A percentile compares a stretch with the other conserved stretches of the same genome.
phyloP scores from a whole-genome alignment of 2,888 invertebrate genomes.

The Lithophane socia region DNA sequence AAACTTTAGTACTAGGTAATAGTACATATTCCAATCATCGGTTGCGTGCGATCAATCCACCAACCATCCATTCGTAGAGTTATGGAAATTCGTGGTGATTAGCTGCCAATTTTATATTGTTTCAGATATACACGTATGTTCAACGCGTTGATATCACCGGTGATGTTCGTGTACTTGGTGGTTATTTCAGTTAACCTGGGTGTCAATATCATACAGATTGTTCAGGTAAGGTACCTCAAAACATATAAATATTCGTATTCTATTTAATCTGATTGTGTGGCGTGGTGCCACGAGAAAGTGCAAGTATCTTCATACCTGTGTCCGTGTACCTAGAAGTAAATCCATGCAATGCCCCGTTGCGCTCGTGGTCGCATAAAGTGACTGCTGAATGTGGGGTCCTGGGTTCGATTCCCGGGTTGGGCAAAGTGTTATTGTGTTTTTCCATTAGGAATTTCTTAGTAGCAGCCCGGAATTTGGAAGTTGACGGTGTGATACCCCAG shows the following conservation, averaged over 20 bases:
- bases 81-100: neutral
- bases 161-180: slow-evolving; percentile 81
- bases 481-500: no score
- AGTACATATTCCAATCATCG: neutral
- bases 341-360: no score
- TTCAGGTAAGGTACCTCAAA: slow-evolving; percentile 69
- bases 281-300: neutral
- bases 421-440: no score
- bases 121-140: slow-evolving; percentile 77
- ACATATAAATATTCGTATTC: neutral
- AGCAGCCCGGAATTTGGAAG: no score
- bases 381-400: no score
- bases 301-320: neutral
- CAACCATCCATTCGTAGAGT: neutral
- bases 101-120: slow-evolving; percentile 31
- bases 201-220: slow-evolving; percentile 79
- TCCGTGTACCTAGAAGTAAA: neutral
- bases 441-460: no score
- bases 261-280: neutral
- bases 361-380: no score
- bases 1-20: no score
- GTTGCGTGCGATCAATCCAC: neutral
- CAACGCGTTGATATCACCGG: slow-evolving; percentile 76
- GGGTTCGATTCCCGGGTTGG: no score
- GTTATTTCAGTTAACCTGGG: slow-evolving; percentile 80